Conservation (phyloP, 2,113 vertebrate genomes). For the Pyrgilauda ruficollis region DNA sequence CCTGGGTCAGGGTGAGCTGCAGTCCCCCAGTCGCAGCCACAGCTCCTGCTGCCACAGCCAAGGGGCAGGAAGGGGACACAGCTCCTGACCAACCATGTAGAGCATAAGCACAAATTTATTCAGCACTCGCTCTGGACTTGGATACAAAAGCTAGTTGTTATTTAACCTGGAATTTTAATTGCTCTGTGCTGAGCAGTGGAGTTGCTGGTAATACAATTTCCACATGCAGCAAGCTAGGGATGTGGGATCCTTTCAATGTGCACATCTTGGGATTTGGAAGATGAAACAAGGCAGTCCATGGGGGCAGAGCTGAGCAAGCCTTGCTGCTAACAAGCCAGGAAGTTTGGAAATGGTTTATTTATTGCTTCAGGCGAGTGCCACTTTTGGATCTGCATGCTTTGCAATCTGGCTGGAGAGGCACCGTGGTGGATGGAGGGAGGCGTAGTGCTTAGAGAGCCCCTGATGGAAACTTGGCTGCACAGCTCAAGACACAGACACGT, state of each 20-base stretch:
- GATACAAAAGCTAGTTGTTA: neutral
- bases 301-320: neutral
- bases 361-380: neutral
- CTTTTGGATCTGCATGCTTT: neutral
- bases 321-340: neutral
- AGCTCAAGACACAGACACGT: neutral
- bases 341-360: neutral
- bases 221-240: neutral
- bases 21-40: neutral
- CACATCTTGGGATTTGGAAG: fast-evolving
- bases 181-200: neutral
- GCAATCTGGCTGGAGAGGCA: neutral
- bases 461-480: neutral
- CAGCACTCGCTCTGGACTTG: neutral
- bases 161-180: neutral
- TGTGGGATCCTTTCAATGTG: fast-evolving
- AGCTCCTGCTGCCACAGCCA: neutral
- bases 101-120: neutral
- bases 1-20: neutral
- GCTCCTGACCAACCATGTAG: neutral
- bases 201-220: neutral
- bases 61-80: neutral
- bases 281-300: neutral
- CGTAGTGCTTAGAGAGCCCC: neutral
- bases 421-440: neutral